Percentiles rank a stretch among this genome's conserved stretches.
Conservation (phyloP, 1,140 invertebrate genomes). For the Adelges cooleyi region DNA sequence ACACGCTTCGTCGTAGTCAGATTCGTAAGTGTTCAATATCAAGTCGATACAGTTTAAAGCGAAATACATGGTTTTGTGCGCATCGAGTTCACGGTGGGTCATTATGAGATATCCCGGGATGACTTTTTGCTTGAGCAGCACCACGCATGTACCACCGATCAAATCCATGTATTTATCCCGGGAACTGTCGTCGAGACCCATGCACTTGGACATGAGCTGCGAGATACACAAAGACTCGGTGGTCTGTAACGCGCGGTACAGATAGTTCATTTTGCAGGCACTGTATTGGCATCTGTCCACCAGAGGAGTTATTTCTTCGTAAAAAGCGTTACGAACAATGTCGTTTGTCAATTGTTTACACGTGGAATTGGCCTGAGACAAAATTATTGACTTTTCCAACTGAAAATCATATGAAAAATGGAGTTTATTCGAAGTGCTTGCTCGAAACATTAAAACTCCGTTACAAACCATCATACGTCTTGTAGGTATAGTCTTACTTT, state of each 20-base stretch:
- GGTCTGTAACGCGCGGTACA: background rate
- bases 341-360: background rate
- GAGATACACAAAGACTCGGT: background rate
- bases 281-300: background rate
- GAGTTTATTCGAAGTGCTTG: too few relatives aligned
- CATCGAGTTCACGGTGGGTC: background rate
- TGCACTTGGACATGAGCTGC: background rate
- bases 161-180: background rate
- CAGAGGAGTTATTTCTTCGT: background rate
- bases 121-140: background rate
- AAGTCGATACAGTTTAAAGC: background rate
- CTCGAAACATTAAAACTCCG: too few relatives aligned
- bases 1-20: background rate
- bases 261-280: background rate
- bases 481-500: too few relatives aligned
- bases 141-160: background rate
- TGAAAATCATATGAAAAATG: background rate
- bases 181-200: background rate
- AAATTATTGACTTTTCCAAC: background rate
- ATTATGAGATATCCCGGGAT: background rate
- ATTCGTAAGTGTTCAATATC: background rate
- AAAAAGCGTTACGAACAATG: background rate
- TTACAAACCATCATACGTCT: too few relatives aligned
- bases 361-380: background rate
- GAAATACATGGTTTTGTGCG: background rate